phyloP scores from a whole-genome alignment of 1,140 invertebrate genomes.

The Drosophila pachea region DNA sequence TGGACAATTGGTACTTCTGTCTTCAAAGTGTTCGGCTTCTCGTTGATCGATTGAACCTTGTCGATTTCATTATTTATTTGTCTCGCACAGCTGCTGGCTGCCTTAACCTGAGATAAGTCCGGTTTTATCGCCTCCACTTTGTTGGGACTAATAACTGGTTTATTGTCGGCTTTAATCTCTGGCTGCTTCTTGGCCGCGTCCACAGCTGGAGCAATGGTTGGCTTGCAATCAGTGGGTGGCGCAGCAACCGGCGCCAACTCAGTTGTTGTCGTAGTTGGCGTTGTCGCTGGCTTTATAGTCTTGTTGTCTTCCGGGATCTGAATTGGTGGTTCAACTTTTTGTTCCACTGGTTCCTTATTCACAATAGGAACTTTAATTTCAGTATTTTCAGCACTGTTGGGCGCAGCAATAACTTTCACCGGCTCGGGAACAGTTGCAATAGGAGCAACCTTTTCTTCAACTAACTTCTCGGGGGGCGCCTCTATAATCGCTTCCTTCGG shows the following conservation, averaged over 20 bases:
- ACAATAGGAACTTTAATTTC: slow-evolving; percentile 9
- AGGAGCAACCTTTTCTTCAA: slow-evolving; percentile 3
- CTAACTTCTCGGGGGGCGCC: neutral
- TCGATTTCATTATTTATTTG: slow-evolving; percentile 12
- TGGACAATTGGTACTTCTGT: neutral
- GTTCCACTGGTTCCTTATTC: neutral
- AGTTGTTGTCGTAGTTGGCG: neutral
- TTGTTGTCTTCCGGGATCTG: neutral
- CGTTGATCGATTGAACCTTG: neutral
- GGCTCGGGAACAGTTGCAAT: neutral
- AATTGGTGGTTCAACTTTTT: neutral
- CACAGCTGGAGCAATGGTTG: neutral
- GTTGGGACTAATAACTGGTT: neutral
- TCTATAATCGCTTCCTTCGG: neutral
- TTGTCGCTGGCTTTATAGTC: neutral
- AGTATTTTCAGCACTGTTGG: slow-evolving; percentile 4
- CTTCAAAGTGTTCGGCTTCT: slow-evolving; percentile 17
- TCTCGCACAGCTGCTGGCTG: neutral
- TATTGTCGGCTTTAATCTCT: slow-evolving; percentile 24
- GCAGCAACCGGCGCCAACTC: neutral
- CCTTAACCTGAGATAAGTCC: neutral
- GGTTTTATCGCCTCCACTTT: slow-evolving; percentile 1
- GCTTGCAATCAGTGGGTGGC: neutral
- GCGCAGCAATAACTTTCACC: neutral
- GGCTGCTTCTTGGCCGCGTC: neutral